These are phyloP conservation scores for Dicycla oo DNA, from an alignment of 2,888 invertebrate genomes.

Conservation along the genomic window DNA sequence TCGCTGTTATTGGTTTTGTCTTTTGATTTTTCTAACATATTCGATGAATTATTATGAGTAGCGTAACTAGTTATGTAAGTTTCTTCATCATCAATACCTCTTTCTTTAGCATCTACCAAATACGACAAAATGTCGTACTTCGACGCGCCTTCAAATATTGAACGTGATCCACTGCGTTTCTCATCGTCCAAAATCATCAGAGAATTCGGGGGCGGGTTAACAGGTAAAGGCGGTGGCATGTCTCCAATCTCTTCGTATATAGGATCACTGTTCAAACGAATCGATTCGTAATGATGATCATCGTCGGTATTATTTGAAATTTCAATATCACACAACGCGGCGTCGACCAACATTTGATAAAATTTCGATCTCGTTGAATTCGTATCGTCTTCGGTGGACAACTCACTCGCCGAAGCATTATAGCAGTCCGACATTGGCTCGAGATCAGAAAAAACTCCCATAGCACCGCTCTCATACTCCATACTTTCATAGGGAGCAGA, in stretches of 20 bases:
- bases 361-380: slow-evolving; percentile 92
- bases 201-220: slow-evolving; percentile 94
- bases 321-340: slow-evolving; percentile 92
- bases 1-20: slow-evolving; percentile 90
- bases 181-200: slow-evolving; percentile 92
- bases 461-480: slow-evolving; percentile 92
- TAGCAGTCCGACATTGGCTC: slow-evolving; percentile 93
- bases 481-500: slow-evolving; percentile 94
- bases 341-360: slow-evolving; percentile 93
- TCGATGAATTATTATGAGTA: slow-evolving; percentile 87
- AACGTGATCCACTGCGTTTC: slow-evolving; percentile 92
- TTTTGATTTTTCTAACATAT: slow-evolving; percentile 88
- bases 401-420: slow-evolving; percentile 92
- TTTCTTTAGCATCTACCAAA: slow-evolving; percentile 96
- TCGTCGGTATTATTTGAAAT: slow-evolving; percentile 91
- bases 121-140: slow-evolving; percentile 97
- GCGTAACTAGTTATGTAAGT: slow-evolving; percentile 92
- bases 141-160: slow-evolving; percentile 95
- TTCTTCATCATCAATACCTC: slow-evolving; percentile 93
- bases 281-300: slow-evolving; percentile 94
- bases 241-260: slow-evolving; percentile 95
- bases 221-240: slow-evolving; percentile 94
- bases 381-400: slow-evolving; percentile 92
- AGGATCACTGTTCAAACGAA: slow-evolving; percentile 92
- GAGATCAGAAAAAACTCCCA: slow-evolving; percentile 88